Base-by-base conservation (phyloP, 2,113 vertebrate species). In the Hemibagrus wyckioides region DNA sequence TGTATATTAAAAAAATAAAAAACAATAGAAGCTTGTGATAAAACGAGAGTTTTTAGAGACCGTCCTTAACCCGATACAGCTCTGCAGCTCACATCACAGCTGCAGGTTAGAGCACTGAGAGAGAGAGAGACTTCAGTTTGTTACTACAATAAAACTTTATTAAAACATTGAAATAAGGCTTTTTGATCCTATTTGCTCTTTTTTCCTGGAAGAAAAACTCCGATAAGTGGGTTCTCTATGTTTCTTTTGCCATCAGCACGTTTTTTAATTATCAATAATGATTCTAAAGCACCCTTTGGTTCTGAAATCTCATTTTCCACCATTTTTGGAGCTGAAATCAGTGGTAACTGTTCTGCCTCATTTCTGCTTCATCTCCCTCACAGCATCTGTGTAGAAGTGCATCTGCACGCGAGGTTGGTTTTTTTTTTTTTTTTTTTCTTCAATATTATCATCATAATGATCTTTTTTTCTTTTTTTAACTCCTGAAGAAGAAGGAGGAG, bases 311-410 rank as follows among this genome's bases (percentile, higher is more conserved):
- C 79, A 80, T 80, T 39, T 57, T 30, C 3, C 52, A 57, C 17
- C 2, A 39, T 56, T 56, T 80, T 61, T 65, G 33, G n/a, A 54
- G 86, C 41, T 57, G 44, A 75, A 79, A 15, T 54, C 75, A 52
- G 75, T 65, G 44, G 84, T 50, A 87, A 76, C 86, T 83, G 67
- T 82, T 82, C 67, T 76, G 86, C 80, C 80, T 87, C 67, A 82
- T 87, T 83, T 88, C 71, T 25, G 79, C 79, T 57, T 80, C 79
- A 57, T 80, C 79, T 80, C 52, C 79, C 79, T 57, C 79, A 39
- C 79, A 80, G 79, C 84, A 21, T 86, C 67, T 83, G 80, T 30
- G 23, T 50, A 21, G 48, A 69, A 54, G 71, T 80, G 36, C 81
- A 44, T 67, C 41, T 86, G 85, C 25, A 30, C 52, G 59, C 30